Base-by-base conservation (phyloP, 2,797 vertebrate species). In the Rallus crepitans region DNA sequence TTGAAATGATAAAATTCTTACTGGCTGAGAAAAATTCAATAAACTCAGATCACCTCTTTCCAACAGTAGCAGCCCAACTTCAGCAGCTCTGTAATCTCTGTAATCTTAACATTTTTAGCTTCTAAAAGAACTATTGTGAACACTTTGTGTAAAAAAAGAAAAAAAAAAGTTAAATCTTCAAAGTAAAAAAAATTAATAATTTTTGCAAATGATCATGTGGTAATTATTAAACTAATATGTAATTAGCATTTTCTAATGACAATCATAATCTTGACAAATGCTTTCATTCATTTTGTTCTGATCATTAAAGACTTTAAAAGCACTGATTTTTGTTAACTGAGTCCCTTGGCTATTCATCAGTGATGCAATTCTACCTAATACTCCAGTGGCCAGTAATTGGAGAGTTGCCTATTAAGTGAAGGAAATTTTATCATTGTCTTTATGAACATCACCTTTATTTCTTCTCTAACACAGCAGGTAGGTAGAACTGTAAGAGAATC, bases 261-360 rank as follows among this genome's bases (percentile, higher is more conserved):
- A 89, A 83, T 96, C 90, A 94, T 93, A 95, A 96, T 96, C 89
- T 94, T 96, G 97, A 97, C 91, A 94, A 96, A 96, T 95, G 91
- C 82, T 93, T 97, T 94, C 91, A 85, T 96, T 97, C 77, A 84
- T 97, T 96, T 97, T 96, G 72, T 90, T 89, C 75, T 89, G 64
- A 76, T 97, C 93, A 78, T 97, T 96, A 97, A 94, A 97, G 91
- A 87, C 91, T 60, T 93, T 77, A 85, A 88, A 92, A 85, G 95
- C 85, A 97, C 98, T 97, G 97, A 97, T 97, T 98, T 97, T 98
- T 97, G 96, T 98, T 98, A 98, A 98, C 98, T 96, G 96, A 98
- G 98, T 98, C 98, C 98, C 98, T 98, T 97, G 97, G 97, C 98
- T 98, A 96, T 98, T 98, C 97, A 98, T 98, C 98, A 98, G 96